Base-by-base conservation (phyloP, 2,888 invertebrate genomes). In the Pachycephus smyrnensis region DNA sequence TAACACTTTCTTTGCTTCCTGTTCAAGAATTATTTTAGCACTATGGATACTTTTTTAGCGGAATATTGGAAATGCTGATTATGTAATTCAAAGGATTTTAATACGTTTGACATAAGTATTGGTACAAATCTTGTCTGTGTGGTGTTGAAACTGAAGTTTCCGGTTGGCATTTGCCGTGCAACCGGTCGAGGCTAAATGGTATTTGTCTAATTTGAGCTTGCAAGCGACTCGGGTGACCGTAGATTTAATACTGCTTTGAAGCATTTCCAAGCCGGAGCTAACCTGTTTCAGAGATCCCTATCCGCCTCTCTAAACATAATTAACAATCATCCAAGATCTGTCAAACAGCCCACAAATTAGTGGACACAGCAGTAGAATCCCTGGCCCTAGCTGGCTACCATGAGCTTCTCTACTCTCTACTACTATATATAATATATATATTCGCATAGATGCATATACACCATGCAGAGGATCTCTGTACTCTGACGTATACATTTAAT, bases 241-340 rank as follows among this genome's bases (percentile, higher is more conserved):
- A 55, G 83, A 85, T 85, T 88, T 88, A 88, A 88, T 89, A 86
- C 84, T 80, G 83, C 87, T 86, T 86, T 85, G 84, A 75, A 69
- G 69, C 68, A 69, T 31, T 71, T 31, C 55, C 33, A 68, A 73
- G 69, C 69, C 75, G 75, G n/a, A 75, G 30, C 68, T 32, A 37
- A 73, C 73, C 75, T n/a, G 73, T 55, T 35, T 74, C 74, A 74
- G 30, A 30, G 74, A 35, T 75, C 78, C 76, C 73, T 69, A 68
- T 68, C 81, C 82, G 80, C 81, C 84, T 89, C 85, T 85, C 84
- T 87, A 88, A 90, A 89, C 89, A 88, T 89, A 88, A 90, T 90
- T 90, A 90, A 90, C 90, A 90, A 90, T 90, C 88, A 88, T 85
- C 87, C 87, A 88, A 88, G 88, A 90, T 89, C 88, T 85, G 88